phyloP scores from a whole-genome alignment of 2,888 invertebrate genomes.

The Limnephilus marmoratus region DNA sequence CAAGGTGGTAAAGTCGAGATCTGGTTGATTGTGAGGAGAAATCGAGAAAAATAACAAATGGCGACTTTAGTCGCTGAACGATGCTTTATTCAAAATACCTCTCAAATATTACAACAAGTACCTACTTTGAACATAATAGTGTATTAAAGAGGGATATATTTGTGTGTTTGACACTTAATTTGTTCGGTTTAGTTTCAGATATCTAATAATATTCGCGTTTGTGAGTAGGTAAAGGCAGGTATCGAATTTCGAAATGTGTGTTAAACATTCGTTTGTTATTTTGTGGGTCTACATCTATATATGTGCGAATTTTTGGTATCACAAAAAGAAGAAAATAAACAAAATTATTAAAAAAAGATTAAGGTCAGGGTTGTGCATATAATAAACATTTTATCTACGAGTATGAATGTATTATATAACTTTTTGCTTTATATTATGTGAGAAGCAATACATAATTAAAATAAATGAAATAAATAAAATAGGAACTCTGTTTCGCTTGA shows the following conservation, averaged over 20 bases:
- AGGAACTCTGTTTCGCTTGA: too few species aligned
- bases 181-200: background rate
- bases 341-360: background rate
- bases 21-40: too few species aligned
- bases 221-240: background rate
- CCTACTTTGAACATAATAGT: background rate
- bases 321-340: background rate
- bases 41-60: too few species aligned
- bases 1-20: too few species aligned
- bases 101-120: background rate
- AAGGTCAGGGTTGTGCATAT: too few species aligned
- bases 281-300: too few species aligned
- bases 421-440: too few species aligned
- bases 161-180: background rate
- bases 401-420: too few species aligned
- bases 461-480: too few species aligned
- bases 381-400: too few species aligned
- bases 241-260: background rate
- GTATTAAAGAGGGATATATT: background rate
- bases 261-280: background rate
- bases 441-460: too few species aligned
- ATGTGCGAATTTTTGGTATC: background rate
- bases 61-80: too few species aligned
- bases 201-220: background rate
- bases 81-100: background rate